A percentile compares a stretch with the other conserved stretches of the same genome.
These are phyloP conservation scores for Aulostomus chinensis DNA, from an alignment of 2,797 vertebrate species.

Conservation along the genomic window DNA sequence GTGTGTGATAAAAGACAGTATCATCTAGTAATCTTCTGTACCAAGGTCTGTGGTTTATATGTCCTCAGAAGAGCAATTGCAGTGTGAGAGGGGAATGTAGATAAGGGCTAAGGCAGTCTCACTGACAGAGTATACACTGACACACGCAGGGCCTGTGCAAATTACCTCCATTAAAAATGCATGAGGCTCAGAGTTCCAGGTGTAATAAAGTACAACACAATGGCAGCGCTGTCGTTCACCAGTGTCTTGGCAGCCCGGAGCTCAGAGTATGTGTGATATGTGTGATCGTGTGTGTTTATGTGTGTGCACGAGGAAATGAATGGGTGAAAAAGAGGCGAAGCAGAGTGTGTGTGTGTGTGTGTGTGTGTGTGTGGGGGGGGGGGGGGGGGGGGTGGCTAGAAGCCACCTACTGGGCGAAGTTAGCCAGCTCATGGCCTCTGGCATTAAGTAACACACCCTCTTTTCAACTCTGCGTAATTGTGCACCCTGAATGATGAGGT, in stretches of 20 bases:
- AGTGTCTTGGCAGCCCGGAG: conserved; percentile 48
- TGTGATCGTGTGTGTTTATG: conserved; percentile 9
- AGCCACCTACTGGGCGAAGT: conserved; percentile 49
- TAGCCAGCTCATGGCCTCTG: conserved; percentile 34
- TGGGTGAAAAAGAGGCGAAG: conserved; percentile 9
- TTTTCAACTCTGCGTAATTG: conserved; percentile 7
- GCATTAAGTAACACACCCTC: conserved; percentile 12
- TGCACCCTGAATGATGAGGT: neutral
- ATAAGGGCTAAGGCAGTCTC: conserved; percentile 54
- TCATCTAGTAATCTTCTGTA: conserved; percentile 49
- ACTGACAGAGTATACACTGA: conserved; percentile 47
- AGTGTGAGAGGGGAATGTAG: conserved; percentile 49
- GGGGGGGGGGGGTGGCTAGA: conserved; percentile 6
- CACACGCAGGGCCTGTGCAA: conserved; percentile 68
- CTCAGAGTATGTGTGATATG: conserved; percentile 16
- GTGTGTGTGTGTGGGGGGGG: conserved; percentile 3
- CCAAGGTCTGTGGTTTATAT: conserved; percentile 41
- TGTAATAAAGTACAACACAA: conserved; percentile 77
- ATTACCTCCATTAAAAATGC: conserved; percentile 83
- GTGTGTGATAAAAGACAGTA: conserved; percentile 48
- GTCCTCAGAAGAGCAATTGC: conserved; percentile 56
- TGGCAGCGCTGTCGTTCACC: conserved; percentile 61
- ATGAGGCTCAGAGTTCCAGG: conserved; percentile 78
- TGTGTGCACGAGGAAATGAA: conserved; percentile 15
- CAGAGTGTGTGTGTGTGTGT: conserved; percentile 11